Conservation (phyloP, 2,888 invertebrate species). For the Oligia latruncula region DNA sequence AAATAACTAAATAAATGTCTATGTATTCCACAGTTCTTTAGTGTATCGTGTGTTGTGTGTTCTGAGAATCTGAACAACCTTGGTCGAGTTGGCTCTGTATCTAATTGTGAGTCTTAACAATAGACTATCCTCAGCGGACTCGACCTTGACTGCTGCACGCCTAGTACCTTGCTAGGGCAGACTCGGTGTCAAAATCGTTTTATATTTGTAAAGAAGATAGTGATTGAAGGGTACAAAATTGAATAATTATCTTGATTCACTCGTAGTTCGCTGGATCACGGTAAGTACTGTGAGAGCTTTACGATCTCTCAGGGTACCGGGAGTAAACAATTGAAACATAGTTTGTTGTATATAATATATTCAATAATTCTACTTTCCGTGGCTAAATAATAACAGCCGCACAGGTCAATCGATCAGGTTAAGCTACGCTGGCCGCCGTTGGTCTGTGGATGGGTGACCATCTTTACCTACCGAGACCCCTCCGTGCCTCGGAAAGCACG, state of each 20-base stretch:
- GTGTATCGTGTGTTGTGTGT: not conserved
- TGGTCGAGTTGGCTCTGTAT: constrained; percentile 24
- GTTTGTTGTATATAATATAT: too few species aligned
- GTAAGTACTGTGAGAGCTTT: not conserved
- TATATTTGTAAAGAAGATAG: not conserved
- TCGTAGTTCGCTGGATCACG: not conserved
- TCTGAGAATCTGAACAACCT: not conserved
- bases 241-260: not conserved
- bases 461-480: too few species aligned
- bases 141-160: constrained; percentile 36
- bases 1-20: constrained; percentile 6
- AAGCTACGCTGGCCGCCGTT: too few species aligned
- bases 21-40: not conserved
- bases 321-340: too few species aligned
- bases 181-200: constrained; percentile 6
- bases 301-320: too few species aligned
- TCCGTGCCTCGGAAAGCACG: too few species aligned
- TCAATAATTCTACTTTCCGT: too few species aligned
- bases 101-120: constrained; percentile 37
- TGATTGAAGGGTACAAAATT: not conserved
- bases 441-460: too few species aligned
- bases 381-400: too few species aligned
- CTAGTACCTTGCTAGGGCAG: not conserved
- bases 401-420: too few species aligned
- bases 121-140: constrained; percentile 7